A percentile compares a stretch with the other conserved stretches of the same genome.
These are phyloP conservation scores for Lerema accius DNA, from an alignment of 1,140 invertebrate species.

Conservation along the genomic window DNA sequence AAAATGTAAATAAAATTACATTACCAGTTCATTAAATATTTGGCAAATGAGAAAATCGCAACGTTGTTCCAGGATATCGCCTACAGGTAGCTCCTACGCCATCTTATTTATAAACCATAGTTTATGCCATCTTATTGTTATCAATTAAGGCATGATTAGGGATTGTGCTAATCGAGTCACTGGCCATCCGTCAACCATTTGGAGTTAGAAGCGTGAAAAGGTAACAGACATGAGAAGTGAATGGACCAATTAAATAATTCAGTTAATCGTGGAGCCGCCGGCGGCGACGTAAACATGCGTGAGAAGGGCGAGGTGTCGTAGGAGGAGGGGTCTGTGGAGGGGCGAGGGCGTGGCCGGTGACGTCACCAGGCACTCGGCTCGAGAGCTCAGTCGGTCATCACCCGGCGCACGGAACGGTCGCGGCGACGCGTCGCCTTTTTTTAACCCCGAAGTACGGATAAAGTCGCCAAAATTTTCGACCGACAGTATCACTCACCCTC, in stretches of 20 bases:
- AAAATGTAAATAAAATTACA: too few species aligned
- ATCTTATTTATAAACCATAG: too few species aligned
- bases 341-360: slow-evolving; percentile 75
- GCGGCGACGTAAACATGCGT: slow-evolving; percentile 77
- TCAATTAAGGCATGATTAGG: slow-evolving; percentile 64
- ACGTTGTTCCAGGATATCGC: too few species aligned
- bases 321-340: slow-evolving; percentile 54
- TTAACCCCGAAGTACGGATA: slow-evolving; percentile 68
- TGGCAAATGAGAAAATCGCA: too few species aligned
- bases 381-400: slow-evolving; percentile 67
- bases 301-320: slow-evolving; percentile 56
- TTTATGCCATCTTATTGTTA: too few species aligned
- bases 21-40: too few species aligned
- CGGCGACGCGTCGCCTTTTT: slow-evolving; percentile 66
- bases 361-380: slow-evolving; percentile 56
- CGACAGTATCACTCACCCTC: slow-evolving; percentile 82
- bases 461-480: slow-evolving; percentile 82
- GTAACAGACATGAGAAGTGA: slow-evolving; percentile 74
- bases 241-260: slow-evolving; percentile 81
- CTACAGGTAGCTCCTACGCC: too few species aligned
- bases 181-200: slow-evolving; percentile 70
- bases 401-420: slow-evolving; percentile 69
- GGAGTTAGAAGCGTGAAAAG: slow-evolving; percentile 74
- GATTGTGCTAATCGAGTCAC: slow-evolving; percentile 60
- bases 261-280: slow-evolving; percentile 76